Percentiles rank a stretch among this genome's conserved stretches.
Evolutionary conservation across 2,113 vertebrate genomes (phyloP).

Genomic region (Kryptolebias marmoratus): DNA sequence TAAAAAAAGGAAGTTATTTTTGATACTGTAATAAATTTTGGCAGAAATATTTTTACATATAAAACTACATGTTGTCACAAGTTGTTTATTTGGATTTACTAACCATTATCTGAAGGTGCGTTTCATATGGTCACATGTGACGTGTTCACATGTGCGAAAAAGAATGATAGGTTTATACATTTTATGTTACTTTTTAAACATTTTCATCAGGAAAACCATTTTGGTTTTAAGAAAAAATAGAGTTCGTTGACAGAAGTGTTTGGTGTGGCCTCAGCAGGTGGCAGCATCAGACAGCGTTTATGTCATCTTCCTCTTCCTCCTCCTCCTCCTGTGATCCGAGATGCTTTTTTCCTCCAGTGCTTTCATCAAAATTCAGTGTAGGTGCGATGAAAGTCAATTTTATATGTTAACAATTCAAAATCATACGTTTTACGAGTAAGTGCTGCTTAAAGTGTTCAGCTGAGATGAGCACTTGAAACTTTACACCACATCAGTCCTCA

Average conservation of each 20-base stretch:
- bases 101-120: too few species aligned
- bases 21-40: slow-evolving; percentile 61
- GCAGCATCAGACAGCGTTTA: slow-evolving; percentile 25
- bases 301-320: not conserved
- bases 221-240: not conserved
- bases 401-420: not conserved
- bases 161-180: not conserved
- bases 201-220: too few species aligned
- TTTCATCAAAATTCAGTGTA: not conserved
- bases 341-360: not conserved
- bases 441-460: not conserved
- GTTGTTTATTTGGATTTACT: slow-evolving; percentile 6
- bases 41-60: slow-evolving; percentile 27
- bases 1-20: slow-evolving; percentile 62
- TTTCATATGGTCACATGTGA: not conserved
- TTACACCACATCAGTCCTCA: not conserved
- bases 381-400: not conserved
- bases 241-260: not conserved
- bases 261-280: slow-evolving; percentile 55
- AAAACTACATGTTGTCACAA: slow-evolving; percentile 41
- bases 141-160: not conserved
- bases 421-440: not conserved
- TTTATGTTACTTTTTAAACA: too few species aligned
- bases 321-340: not conserved
- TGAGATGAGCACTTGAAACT: not conserved